Base-by-base conservation (phyloP, 2,888 invertebrate genomes). In the Orthosia gracilis region DNA sequence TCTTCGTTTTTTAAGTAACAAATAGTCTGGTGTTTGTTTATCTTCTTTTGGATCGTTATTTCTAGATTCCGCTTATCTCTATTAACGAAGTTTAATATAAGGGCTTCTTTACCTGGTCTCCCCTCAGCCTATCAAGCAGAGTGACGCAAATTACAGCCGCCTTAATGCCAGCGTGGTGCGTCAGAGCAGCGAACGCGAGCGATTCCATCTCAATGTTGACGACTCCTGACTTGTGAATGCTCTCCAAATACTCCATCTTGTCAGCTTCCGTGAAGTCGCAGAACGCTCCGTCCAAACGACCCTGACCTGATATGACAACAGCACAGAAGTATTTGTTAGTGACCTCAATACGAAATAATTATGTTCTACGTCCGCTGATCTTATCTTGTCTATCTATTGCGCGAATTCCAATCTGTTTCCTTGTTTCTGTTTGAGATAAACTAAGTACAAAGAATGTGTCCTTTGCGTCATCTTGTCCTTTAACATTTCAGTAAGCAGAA, bases 191-290 rank as follows among this genome's bases (percentile, higher is more conserved):
- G 92, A 99, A 99, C 18, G 98, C 98, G 13, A 99, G 97, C 55
- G 98, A 98, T 95, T 99, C 99, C 99, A 99, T 99, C 96, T 99
- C 99, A 88, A 99, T 99, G 94, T 99, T 99, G 40, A 98, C 97
- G 18, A 99, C 98, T 3, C 99, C 99, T 64, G 97, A 96, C 78
- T 97, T 97, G 82, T 98, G 97, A 79, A 99, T 91, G 84, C 97
- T 97, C 85, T 97, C 97, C 87, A 99, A 95, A 92, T 99, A 99
- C 64, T 98, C 98, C 97, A 98, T 97, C 95, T 99, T 99, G 83
- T 99, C 99, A n/a, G 97, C 94, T 91, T 98, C 98, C 3, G 97
- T 97, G 95, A 98, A 99, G 88, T 99, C 99, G 94, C 99, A 99
- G 95, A 99, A 99, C 7, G 99, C 99, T 2, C 99, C 99, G 93